Percentiles rank a stretch among this genome's conserved stretches.
These are phyloP conservation scores for Ictidomys tridecemlineatus DNA, from an alignment of 2,113 vertebrate species.

Conservation along the genomic window DNA sequence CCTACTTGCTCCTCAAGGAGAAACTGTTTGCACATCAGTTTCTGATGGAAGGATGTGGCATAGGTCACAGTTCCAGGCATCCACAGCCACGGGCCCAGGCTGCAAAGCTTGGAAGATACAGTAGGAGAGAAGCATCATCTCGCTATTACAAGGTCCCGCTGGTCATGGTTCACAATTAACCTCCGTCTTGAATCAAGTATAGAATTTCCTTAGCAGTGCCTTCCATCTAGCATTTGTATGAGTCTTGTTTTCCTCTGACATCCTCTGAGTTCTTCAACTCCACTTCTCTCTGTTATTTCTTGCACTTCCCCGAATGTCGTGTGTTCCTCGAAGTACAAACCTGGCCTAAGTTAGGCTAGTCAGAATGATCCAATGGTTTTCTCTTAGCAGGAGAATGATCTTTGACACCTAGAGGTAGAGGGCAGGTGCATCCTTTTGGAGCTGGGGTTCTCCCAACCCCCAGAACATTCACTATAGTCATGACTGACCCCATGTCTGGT, in stretches of 20 bases:
- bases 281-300: not conserved
- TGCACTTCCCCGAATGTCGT: not conserved
- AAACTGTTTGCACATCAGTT: constrained; percentile 43
- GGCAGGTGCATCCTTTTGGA: not conserved
- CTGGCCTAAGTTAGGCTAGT: not conserved
- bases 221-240: not conserved
- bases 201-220: constrained; percentile 5
- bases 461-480: rapidly evolving
- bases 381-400: not conserved
- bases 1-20: constrained; percentile 50
- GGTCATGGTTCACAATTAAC: constrained; percentile 29
- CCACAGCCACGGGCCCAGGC: constrained; percentile 37
- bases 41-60: constrained; percentile 16
- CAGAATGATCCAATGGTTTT: not conserved
- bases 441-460: not conserved
- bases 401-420: not conserved
- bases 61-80: not conserved
- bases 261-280: not conserved
- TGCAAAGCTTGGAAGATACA: not conserved
- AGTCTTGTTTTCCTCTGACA: not conserved
- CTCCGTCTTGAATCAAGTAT: not conserved
- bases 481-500: not conserved
- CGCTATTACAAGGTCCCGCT: not conserved
- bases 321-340: not conserved
- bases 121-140: not conserved